A percentile compares a stretch with the other conserved stretches of the same genome.
phyloP scores from a whole-genome alignment of 2,888 invertebrate genomes.

The Tridacna gigas region DNA sequence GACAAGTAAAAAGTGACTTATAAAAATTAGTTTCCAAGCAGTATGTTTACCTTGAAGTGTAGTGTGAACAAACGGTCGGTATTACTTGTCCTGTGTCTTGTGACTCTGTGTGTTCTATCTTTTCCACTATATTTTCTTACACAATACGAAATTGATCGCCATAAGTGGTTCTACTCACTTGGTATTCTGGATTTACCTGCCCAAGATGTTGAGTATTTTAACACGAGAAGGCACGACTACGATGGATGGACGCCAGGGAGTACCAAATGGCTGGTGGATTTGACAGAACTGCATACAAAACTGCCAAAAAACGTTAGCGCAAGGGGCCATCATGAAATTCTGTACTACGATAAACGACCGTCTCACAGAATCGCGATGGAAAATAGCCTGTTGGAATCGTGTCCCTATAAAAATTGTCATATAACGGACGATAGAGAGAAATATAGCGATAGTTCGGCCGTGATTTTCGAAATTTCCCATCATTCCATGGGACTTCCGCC shows the following conservation, averaged over 20 bases:
- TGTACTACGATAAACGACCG: not conserved
- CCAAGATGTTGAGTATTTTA: not conserved
- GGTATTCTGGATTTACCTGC: conserved; percentile 7
- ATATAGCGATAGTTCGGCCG: conserved; percentile 5
- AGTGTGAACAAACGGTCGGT: no score
- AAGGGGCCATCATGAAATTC: conserved; percentile 8
- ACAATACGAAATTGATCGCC: conserved; percentile 3
- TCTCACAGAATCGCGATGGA: not conserved
- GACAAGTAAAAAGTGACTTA: no score
- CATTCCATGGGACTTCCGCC: conserved; percentile 1
- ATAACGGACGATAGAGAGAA: not conserved
- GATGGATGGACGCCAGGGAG: conserved; percentile 6
- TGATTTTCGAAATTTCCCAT: conserved; percentile 22
- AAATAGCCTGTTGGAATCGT: not conserved
- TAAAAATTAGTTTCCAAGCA: no score
- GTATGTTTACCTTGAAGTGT: no score
- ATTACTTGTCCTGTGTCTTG: not conserved
- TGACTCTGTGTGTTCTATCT: not conserved
- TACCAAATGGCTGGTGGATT: conserved; percentile 21
- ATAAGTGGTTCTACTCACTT: conserved; percentile 19
- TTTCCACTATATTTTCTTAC: not conserved
- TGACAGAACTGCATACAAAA: conserved; percentile 15
- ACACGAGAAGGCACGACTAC: not conserved
- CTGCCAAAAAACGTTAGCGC: not conserved
- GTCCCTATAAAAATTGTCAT: conserved; percentile 23